phyloP scores from a whole-genome alignment of 2,113 vertebrate genomes.

The Muscicapa adusta region DNA sequence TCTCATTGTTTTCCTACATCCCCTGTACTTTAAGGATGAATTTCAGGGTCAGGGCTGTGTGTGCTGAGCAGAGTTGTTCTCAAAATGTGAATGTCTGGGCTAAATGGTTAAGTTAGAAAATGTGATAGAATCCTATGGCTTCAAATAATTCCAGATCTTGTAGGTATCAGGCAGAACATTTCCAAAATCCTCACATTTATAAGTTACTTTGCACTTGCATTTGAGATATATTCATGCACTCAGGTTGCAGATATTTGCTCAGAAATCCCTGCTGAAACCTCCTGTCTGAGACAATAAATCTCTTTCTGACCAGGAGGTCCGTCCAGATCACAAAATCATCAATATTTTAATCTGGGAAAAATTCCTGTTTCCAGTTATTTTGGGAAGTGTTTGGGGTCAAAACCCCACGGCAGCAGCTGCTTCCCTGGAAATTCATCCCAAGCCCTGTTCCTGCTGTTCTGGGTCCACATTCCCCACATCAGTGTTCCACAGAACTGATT shows the following conservation, averaged over 20 bases:
- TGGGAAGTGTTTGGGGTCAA: background rate
- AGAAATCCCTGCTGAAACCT: background rate
- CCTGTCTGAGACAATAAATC: background rate
- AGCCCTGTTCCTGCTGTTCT: background rate
- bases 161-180: background rate
- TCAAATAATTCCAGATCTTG: background rate
- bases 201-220: background rate
- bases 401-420: background rate
- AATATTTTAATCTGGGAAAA: background rate
- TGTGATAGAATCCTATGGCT: too few species aligned
- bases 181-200: background rate
- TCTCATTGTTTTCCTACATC: accelerated
- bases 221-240: background rate
- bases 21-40: background rate
- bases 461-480: background rate
- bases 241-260: background rate
- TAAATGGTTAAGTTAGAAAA: background rate
- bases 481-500: background rate
- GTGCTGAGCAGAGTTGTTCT: background rate
- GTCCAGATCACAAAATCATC: background rate
- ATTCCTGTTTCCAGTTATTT: background rate
- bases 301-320: background rate
- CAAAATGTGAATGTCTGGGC: background rate
- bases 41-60: background rate
- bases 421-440: background rate